Conservation (phyloP, 2,797 vertebrate genomes). For the Aeoliscus strigatus region DNA sequence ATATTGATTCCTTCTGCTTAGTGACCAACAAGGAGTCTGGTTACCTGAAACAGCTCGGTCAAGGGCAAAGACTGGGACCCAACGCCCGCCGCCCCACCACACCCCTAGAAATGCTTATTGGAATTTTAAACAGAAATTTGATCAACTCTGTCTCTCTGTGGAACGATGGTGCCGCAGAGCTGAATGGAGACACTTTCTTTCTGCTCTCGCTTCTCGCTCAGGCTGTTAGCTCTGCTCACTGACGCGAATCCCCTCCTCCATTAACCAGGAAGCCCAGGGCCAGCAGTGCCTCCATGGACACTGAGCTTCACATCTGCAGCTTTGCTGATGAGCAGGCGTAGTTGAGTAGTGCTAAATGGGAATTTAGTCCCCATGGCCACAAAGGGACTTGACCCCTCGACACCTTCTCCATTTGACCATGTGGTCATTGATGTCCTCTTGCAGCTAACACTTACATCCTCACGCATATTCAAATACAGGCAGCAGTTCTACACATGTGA, state of each 20-base stretch:
- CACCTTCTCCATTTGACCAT: too few relatives aligned
- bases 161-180: conserved; percentile 15
- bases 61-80: not conserved
- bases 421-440: too few relatives aligned
- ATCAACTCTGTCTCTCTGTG: conserved; percentile 47
- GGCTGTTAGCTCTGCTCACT: conserved; percentile 31
- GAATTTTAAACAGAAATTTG: conserved; percentile 66
- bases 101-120: conserved; percentile 52
- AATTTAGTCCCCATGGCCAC: too few relatives aligned
- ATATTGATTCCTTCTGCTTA: conserved; percentile 78
- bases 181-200: conserved; percentile 29
- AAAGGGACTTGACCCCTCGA: too few relatives aligned
- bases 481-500: too few relatives aligned
- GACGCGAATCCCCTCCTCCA: conserved; percentile 31
- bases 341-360: too few relatives aligned
- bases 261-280: conserved; percentile 20
- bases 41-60: conserved; percentile 48
- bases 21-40: conserved; percentile 61
- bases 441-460: too few relatives aligned
- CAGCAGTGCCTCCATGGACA: conserved; percentile 17
- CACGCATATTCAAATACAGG: too few relatives aligned
- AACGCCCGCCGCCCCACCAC: conserved; percentile 6
- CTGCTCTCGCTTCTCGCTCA: conserved; percentile 30
- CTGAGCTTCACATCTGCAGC: conserved; percentile 19
- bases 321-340: conserved; percentile 3